Evolutionary conservation across 2,797 vertebrate genomes (phyloP), one percentile per base, ranked within the genome.

Genomic region (Lepilemur septentrionalis): DNA sequence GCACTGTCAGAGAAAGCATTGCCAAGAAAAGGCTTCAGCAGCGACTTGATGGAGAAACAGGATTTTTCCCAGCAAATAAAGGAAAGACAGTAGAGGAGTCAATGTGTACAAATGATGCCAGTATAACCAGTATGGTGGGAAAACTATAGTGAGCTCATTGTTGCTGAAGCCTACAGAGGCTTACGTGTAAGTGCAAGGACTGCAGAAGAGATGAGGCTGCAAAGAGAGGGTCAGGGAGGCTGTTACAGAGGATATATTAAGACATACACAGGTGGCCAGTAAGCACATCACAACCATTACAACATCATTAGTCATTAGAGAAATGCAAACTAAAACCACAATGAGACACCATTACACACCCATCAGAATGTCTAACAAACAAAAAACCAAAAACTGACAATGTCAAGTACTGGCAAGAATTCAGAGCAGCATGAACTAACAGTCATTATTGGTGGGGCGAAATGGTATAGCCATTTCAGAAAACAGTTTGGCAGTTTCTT

Each of bases 261-360:
- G 30, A 55, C 46, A 80, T 14, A 52, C 15, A 91, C 28, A 82
- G 22, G n/a, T 86, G 48, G 46, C 72, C 86, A 81, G 88, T 63
- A 89, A 70, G 32, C 55, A 65, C 9, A 35, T 18, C 14, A 76
- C 43, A 83, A 83, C 30, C 61, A 63, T 67, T 20, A 67, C 48
- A 91, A 69, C 13, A 80, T 38, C 18, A 69, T 59, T 61, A 79
- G 12, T 52, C 80, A 89, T 52, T 70, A 86, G 11, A 2, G 32
- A 97, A 86, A 72, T 85, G 25, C 22, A 92, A 92, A 89, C 50
- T 94, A 89, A 89, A 87, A 73, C 15, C 20, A 55, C 46, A 91
- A 80, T 22, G 14, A 92, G 61, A 43, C 50, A 67, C 50, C 15
- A 75, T 78, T n/a, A 78, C 13, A 86, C 25, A 82, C 43, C 41